A percentile compares a stretch with the other conserved stretches of the same genome.
Conservation (phyloP, 2,113 vertebrate genomes). For the Ctenomys sociabilis region DNA sequence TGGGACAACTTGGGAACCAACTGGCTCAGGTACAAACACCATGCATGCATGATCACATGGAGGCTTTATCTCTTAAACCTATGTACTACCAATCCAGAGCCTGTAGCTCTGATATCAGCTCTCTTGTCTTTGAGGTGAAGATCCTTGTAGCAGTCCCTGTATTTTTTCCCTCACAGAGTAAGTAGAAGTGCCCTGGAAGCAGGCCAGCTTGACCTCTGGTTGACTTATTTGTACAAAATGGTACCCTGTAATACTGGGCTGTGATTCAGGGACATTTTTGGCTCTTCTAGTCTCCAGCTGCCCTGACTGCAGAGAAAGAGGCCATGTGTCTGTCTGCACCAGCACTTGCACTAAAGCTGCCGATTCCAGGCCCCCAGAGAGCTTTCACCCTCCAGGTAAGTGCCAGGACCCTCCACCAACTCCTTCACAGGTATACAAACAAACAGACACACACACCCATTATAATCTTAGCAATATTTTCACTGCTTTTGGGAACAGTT, state of each 20-base stretch:
- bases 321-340: slow-evolving; percentile 87
- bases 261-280: slow-evolving; percentile 52
- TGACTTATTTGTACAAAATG: not conserved
- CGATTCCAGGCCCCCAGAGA: slow-evolving; percentile 92
- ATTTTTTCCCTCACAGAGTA: not conserved
- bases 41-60: not conserved
- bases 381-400: slow-evolving; percentile 93
- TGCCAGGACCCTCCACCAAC: too few species aligned
- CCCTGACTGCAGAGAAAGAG: slow-evolving; percentile 90
- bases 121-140: not conserved
- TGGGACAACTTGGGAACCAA: not conserved
- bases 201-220: not conserved
- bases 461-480: not conserved
- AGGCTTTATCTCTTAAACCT: not conserved
- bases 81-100: not conserved
- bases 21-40: not conserved
- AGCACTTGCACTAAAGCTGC: slow-evolving; percentile 89
- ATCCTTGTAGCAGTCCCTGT: not conserved
- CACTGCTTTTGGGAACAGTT: not conserved
- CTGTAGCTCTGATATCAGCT: not conserved
- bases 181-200: not conserved
- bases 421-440: not conserved
- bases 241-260: not conserved
- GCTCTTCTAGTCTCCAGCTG: slow-evolving; percentile 86
- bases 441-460: accelerated